Base-by-base conservation (phyloP, 2,797 vertebrate species). In the Astyanax mexicanus region DNA sequence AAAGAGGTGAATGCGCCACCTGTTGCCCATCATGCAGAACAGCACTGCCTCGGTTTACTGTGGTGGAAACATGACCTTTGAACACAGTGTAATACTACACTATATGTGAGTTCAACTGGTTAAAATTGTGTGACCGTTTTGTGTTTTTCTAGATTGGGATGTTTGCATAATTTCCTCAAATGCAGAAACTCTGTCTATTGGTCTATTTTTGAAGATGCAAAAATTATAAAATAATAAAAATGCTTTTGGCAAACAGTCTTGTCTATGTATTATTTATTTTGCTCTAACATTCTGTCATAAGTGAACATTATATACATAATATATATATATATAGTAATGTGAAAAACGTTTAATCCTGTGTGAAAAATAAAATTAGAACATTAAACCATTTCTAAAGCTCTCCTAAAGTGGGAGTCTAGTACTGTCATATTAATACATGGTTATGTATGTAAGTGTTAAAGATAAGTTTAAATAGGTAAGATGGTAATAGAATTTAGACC, bases 191-290 rank as follows among this genome's bases (percentile, higher is more conserved):
- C 37, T 42, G 21, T 27, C 23, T 13, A 3, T 64, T 37, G 35
- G 13, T 74, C 57, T 79, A 61, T 69, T 79, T 74, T 64, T 69
- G 11, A 64, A 57, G 7, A 69, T 64, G 15, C 35, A 57, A 17
- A 29, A 66, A 52, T 21, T 1, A 9, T 9, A 23, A 11, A 52
- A 23, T 23, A 55, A 45, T 32, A 29, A 15, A 29, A 69, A 21
- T n/a, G 44, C 0, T 29, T 5, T 19, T 60, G 15, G 9, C 19
- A 32, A 29, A 12, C 19, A 7, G 15, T 15, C 21, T 4, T 17
- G 49, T 13, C 37, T 61, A 32, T 35, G 19, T 15, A 55, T n/a
- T n/a, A n/a, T n/a, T n/a, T n/a, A n/a, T n/a, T n/a, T n/a, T n/a
- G n/a, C n/a, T n/a, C n/a, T n/a, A n/a, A n/a, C n/a, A n/a, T n/a